Base-by-base conservation (phyloP, 2,113 vertebrate genomes). In the Fukomys damarensis region DNA sequence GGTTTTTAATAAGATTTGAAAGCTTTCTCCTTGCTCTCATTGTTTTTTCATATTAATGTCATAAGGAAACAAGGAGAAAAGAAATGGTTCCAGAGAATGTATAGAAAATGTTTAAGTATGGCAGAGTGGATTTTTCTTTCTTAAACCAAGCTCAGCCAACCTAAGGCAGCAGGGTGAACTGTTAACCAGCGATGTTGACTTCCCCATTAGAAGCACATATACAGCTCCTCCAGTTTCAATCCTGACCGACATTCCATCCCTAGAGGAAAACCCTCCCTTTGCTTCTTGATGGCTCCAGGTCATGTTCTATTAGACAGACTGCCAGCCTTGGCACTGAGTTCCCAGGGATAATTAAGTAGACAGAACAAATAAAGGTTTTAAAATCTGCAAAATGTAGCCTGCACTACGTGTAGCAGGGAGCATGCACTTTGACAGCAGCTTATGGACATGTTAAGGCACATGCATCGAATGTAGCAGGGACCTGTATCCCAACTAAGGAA, bases 351-450 rank as follows among this genome's bases (percentile, higher is more conserved):
- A 97, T 94, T 96, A 96, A 94, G 79, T 83, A 80, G 92, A 94
- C 84, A 91, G 63, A 95, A 91, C 93, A 96, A 96, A 98, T 94
- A 96, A 96, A 98, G 79, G 74, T 94, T 96, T 92, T 94, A 93
- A 91, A 72, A 91, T 59, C 74, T 96, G 91, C 11, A 77, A 80
- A 94, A 77, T 92, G 92, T 58, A 58, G 56, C 56, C 19, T 58
- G 17, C 16, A 20, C 56, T 58, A 19, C 56, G 20, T 58, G 17
- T 58, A 58, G 85, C 46, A 94, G 94, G 74, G 93, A 81, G 80
- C 68, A 41, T 76, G 56, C 16, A 70, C 74, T 86, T 70, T 93
- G 93, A 94, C 82, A 91, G 86, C 58, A 92, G 43, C 72, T 92
- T 97, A 68, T 89, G 58, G 86, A 91, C 86, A 93, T 24, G 74